A percentile compares a stretch with the other conserved stretches of the same genome.
Conservation (phyloP, 2,888 invertebrate species). For the Diabrotica balteata region DNA sequence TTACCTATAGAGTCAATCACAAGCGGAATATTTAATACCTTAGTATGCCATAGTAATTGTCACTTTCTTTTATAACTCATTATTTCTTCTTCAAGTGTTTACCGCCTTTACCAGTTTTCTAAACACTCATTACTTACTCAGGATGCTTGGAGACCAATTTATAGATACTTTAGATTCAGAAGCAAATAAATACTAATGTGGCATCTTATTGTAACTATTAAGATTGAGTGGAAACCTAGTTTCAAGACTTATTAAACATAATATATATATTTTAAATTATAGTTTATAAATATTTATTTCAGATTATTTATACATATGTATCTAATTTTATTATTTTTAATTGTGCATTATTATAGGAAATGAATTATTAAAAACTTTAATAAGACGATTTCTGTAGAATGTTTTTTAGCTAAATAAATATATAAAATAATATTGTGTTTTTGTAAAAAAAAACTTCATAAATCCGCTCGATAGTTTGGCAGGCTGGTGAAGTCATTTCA, state of each 20-base stretch:
- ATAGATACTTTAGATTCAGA: no score
- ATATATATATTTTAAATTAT: conserved; percentile 36
- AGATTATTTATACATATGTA: conserved; percentile 34
- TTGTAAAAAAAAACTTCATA: no score
- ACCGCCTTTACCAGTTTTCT: no score
- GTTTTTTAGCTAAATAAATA: conserved; percentile 36
- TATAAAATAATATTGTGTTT: conserved; percentile 2
- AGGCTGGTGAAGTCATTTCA: no score
- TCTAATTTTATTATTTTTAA: conserved; percentile 32
- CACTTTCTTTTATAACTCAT: no score
- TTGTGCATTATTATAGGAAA: conserved; percentile 35
- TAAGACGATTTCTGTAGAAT: conserved; percentile 29
- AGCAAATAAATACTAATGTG: conserved; percentile 2
- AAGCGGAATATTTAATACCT: no score
- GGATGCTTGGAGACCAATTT: no score
- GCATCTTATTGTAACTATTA: conserved; percentile 23
- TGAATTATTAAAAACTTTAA: conserved; percentile 20
- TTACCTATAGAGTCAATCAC: no score
- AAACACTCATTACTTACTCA: no score
- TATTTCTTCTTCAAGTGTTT: no score
- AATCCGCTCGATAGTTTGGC: no score
- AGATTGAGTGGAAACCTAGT: conserved; percentile 35
- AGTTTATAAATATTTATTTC: conserved; percentile 39
- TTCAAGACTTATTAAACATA: conserved; percentile 36
- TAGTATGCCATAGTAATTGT: no score